phyloP scores from a whole-genome alignment of 35 echinoderm and acorn worm genomes.

The Apostichopus californicus region DNA sequence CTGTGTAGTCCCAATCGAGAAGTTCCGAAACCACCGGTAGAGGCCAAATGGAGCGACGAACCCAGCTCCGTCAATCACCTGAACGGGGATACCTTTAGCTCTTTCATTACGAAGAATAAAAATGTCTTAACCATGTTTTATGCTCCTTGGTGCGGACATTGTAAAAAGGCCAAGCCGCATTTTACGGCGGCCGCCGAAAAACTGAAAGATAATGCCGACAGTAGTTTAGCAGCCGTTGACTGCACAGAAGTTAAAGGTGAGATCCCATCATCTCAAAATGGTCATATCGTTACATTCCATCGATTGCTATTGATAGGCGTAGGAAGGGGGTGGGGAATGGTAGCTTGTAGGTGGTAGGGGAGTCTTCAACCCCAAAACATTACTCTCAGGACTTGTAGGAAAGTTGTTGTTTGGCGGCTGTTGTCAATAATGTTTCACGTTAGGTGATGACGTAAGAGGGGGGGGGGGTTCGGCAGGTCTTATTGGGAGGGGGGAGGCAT shows the following conservation, averaged over 20 bases:
- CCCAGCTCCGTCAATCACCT: slow-evolving; percentile 83
- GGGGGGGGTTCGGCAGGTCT: no score
- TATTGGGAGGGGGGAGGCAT: no score
- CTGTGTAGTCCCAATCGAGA: background rate
- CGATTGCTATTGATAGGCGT: no score
- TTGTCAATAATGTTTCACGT: no score
- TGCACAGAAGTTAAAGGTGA: slow-evolving; percentile 85
- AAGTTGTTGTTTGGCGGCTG: no score
- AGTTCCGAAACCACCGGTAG: slow-evolving; percentile 61
- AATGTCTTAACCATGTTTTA: slow-evolving; percentile 95
- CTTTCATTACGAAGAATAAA: slow-evolving; percentile 60
- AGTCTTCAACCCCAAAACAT: no score
- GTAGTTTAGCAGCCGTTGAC: slow-evolving; percentile 81
- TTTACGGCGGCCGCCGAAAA: slow-evolving; percentile 74
- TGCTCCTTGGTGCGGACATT: slow-evolving; percentile 90
- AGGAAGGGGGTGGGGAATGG: no score
- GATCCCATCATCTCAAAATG: background rate
- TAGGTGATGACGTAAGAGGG: no score
- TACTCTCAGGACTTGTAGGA: no score
- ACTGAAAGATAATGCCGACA: slow-evolving; percentile 61
- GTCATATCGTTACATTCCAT: no score
- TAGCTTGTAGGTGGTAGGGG: no score
- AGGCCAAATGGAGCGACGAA: slow-evolving; percentile 81
- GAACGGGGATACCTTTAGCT: slow-evolving; percentile 62
- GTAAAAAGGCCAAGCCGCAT: slow-evolving; percentile 84